Evolutionary conservation across 2,888 invertebrate species (phyloP).

Genomic region (Mythimna lalbum): DNA sequence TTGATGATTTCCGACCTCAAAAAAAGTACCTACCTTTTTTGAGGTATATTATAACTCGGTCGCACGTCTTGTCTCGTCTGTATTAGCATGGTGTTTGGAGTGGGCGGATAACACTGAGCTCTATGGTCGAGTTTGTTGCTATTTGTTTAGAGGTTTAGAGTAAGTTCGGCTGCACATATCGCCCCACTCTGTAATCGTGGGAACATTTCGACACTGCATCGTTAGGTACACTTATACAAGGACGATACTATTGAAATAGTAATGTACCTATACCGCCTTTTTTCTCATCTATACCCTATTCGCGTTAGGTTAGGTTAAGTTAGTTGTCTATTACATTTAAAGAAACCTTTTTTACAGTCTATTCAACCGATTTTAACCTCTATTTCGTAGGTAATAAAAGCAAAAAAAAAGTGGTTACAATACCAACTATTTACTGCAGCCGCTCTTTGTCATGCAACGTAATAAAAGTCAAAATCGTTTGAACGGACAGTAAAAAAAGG

Average conservation of each 20-base stretch:
- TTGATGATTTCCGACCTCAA: too few relatives aligned
- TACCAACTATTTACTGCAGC: too few relatives aligned
- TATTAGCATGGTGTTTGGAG: slow-evolving; percentile 30
- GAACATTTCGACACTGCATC: slow-evolving; percentile 42
- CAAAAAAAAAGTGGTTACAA: too few relatives aligned
- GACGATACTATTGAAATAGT: slow-evolving; percentile 1
- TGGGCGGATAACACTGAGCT: slow-evolving; percentile 40
- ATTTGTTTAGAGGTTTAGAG: slow-evolving; percentile 62
- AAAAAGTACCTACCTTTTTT: too few relatives aligned
- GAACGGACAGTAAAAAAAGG: too few relatives aligned
- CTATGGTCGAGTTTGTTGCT: slow-evolving; percentile 64
- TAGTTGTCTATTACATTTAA: too few relatives aligned
- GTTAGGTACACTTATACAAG: neutral
- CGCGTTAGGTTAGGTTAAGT: too few relatives aligned
- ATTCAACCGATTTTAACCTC: too few relatives aligned
- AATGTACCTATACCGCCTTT: neutral
- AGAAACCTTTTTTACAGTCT: too few relatives aligned
- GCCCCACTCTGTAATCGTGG: slow-evolving; percentile 52
- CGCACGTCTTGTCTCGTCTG: slow-evolving; percentile 12
- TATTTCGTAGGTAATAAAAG: too few relatives aligned
- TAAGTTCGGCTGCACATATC: slow-evolving; percentile 51
- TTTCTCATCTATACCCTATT: neutral
- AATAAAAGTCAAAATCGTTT: too few relatives aligned
- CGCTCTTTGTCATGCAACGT: too few relatives aligned
- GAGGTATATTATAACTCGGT: slow-evolving; percentile 5